phyloP scores from a whole-genome alignment of 2,113 vertebrate genomes.

The Collichthys lucidus region DNA sequence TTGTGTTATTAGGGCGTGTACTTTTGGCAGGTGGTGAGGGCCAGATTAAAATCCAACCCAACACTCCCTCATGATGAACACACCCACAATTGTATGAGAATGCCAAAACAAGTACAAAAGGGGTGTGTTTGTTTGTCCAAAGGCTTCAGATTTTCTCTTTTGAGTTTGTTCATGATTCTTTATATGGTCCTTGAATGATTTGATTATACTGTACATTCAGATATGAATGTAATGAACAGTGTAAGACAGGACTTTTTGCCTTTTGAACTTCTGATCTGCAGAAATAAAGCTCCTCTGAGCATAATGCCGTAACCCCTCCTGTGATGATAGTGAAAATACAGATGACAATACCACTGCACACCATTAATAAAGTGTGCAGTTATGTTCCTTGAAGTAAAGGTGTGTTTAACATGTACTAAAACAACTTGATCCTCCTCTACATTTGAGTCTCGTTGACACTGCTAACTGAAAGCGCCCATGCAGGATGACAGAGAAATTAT shows the following conservation, averaged over 20 bases:
- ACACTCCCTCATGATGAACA: conserved; percentile 46
- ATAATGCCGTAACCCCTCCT: background rate
- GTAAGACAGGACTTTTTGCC: background rate
- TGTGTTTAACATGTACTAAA: background rate
- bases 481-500: background rate
- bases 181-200: conserved; percentile 10
- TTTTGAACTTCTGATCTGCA: background rate
- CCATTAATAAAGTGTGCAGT: background rate
- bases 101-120: conserved; percentile 55
- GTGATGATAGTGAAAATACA: background rate
- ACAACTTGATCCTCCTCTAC: background rate
- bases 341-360: background rate
- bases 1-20: conserved; percentile 63
- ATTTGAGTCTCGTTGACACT: background rate
- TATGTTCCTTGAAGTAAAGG: background rate
- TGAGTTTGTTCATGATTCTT: conserved; percentile 16
- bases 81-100: conserved; percentile 46
- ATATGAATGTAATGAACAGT: background rate
- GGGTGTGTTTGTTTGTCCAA: conserved; percentile 55
- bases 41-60: conserved; percentile 49
- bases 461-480: background rate
- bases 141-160: conserved; percentile 40
- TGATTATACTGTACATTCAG: conserved; percentile 6
- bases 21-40: conserved; percentile 50
- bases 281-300: background rate